These are phyloP conservation scores for Vidua macroura DNA, from an alignment of 2,113 vertebrate species.

Conservation along the genomic window DNA sequence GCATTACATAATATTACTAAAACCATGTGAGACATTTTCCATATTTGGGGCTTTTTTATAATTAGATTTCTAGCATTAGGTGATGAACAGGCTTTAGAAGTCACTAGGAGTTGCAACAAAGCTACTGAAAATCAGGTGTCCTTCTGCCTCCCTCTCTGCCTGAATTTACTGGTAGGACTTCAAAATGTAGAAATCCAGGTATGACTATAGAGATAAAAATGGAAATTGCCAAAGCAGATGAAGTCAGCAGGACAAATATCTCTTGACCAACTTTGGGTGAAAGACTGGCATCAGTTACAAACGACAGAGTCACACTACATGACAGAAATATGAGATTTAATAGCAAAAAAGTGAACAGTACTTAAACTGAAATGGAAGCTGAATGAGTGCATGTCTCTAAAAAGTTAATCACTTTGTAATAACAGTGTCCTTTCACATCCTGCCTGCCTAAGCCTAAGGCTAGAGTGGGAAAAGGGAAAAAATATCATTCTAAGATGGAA, in stretches of 20 bases:
- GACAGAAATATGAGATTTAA: background rate
- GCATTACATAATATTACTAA: background rate
- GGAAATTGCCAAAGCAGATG: background rate
- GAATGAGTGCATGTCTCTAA: background rate
- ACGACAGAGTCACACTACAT: too few species aligned
- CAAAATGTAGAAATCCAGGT: background rate
- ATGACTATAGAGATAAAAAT: background rate
- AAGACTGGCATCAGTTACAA: background rate
- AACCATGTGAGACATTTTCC: background rate
- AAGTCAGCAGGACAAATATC: background rate
- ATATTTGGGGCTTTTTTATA: background rate
- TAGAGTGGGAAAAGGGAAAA: background rate
- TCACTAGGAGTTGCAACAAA: background rate
- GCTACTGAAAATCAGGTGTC: background rate
- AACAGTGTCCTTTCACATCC: background rate
- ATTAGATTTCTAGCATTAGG: background rate
- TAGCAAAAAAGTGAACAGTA: background rate
- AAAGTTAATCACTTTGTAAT: background rate
- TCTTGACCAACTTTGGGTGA: background rate
- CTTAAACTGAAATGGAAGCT: background rate
- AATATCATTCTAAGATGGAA: background rate
- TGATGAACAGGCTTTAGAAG: background rate
- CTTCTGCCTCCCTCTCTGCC: background rate
- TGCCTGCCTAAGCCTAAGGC: background rate
- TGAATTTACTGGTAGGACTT: background rate